Evolutionary conservation across 1,140 invertebrate species (phyloP), one percentile per base, ranked within the genome.

Genomic region (Ceratitis capitata): DNA sequence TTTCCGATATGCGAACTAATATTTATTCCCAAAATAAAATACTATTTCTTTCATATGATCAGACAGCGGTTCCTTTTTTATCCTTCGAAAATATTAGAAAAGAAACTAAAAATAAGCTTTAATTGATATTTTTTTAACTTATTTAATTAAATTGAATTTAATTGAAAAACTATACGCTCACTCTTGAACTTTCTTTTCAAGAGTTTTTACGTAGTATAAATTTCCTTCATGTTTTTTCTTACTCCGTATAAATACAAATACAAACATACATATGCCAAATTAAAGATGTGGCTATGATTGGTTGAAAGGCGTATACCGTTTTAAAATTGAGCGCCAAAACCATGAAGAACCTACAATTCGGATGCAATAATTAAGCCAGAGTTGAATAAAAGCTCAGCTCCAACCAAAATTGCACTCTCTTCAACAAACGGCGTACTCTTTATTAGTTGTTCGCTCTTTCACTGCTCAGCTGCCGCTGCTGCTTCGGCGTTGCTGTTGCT

Each of bases 201-300:
- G 3, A 45, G 39, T 74, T 74, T n/a, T n/a, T n/a, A 35, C 69
- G 5, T 7, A 45, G n/a, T n/a, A n/a, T n/a, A n/a, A n/a, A n/a
- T n/a, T n/a, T n/a, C n/a, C n/a, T 10, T 45, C 3, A 69, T 3
- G 6, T 3, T n/a, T n/a, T n/a, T n/a, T n/a, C 4, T 39, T 14
- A 69, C 39, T 35, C 39, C n/a, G n/a, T 39, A 19, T 12, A 69
- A 39, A 1, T 42, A 61, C 26, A 10, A 64, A 5, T 19, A 69
- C 29, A 69, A n/a, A 69, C 64, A 74, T 39, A 23, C 16, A 10
- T 26, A n/a, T 26, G 5, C 14, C 69, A 1, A 78, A 3, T 45
- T 14, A 10, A 78, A 78, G 39, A 78, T 78, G 69, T 39, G 69
- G 12, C 35, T 78, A 26, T 78, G 69, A 78, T 78, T 78, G 69